Conservation (phyloP, 2,888 invertebrate genomes). For the Stenotaenia linearis region DNA sequence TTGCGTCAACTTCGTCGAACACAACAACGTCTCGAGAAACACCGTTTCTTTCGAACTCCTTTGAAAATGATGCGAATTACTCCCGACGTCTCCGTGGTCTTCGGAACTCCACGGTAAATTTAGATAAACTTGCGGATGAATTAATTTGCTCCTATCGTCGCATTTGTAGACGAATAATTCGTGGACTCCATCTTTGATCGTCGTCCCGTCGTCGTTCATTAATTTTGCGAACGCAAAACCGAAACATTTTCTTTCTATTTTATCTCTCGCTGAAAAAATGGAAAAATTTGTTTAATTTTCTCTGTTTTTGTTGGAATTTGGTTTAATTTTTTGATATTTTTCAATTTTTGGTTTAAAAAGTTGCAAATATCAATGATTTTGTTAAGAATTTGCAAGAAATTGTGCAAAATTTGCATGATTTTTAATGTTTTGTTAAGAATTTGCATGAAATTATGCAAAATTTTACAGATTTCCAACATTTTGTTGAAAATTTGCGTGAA, state of each 20-base stretch:
- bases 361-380: too few species aligned
- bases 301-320: too few species aligned
- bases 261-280: constrained; percentile 82
- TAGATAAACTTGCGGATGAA: constrained; percentile 54
- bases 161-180: constrained; percentile 90
- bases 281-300: too few species aligned
- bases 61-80: constrained; percentile 53
- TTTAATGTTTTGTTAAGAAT: too few species aligned
- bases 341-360: too few species aligned
- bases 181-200: constrained; percentile 78
- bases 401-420: too few species aligned
- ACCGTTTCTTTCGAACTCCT: constrained; percentile 79
- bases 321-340: too few species aligned
- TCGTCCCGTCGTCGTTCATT: constrained; percentile 86
- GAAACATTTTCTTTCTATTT: constrained; percentile 82
- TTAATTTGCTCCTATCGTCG: constrained; percentile 67
- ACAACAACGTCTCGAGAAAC: constrained; percentile 72
- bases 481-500: too few species aligned
- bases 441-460: too few species aligned
- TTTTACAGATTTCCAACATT: too few species aligned
- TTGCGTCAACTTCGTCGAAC: constrained; percentile 95
- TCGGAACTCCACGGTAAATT: constrained; percentile 35
- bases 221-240: constrained; percentile 84
- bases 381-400: too few species aligned
- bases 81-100: constrained; percentile 40